phyloP scores from a whole-genome alignment of 1,140 invertebrate species.

The Drosophila arizonae region DNA sequence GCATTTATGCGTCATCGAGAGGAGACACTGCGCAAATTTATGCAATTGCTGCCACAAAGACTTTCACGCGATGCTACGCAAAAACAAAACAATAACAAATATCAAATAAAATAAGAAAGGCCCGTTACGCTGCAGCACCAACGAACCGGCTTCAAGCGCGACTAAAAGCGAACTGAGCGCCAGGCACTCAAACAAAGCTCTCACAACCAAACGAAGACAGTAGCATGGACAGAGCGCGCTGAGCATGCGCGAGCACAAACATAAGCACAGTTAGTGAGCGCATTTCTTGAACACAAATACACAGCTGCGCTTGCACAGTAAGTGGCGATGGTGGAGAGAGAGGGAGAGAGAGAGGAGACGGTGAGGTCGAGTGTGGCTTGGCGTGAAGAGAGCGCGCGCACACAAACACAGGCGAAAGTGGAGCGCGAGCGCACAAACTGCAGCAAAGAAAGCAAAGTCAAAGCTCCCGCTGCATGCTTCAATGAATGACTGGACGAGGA shows the following conservation, averaged over 20 bases:
- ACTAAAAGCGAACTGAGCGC: conserved; percentile 63
- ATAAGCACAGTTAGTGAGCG: conserved; percentile 17
- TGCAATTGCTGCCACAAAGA: conserved; percentile 62
- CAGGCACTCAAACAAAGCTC: conserved; percentile 32
- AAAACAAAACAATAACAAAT: conserved; percentile 71
- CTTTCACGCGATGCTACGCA: conserved; percentile 57
- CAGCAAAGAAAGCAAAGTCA: conserved; percentile 46
- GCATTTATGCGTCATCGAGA: conserved; percentile 69
- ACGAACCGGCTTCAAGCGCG: conserved; percentile 69
- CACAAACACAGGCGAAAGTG: conserved; percentile 42
- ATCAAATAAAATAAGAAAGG: not conserved
- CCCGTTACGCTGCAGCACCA: conserved; percentile 1
- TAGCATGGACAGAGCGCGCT: conserved; percentile 26
- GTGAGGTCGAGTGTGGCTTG: conserved; percentile 1
- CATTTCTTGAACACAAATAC: conserved; percentile 5
- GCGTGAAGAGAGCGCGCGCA: conserved; percentile 1
- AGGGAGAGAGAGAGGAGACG: not conserved
- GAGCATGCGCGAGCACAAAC: conserved; percentile 44
- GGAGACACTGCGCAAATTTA: conserved; percentile 54
- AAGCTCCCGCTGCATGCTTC: conserved; percentile 47
- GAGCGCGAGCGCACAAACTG: conserved; percentile 40
- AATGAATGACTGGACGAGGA: conserved; percentile 43
- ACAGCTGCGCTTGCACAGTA: conserved; percentile 6
- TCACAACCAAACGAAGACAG: conserved; percentile 30
- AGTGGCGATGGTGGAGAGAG: no score